Base-by-base conservation (phyloP, 2,888 invertebrate species). In the Cantharis flavilabris region DNA sequence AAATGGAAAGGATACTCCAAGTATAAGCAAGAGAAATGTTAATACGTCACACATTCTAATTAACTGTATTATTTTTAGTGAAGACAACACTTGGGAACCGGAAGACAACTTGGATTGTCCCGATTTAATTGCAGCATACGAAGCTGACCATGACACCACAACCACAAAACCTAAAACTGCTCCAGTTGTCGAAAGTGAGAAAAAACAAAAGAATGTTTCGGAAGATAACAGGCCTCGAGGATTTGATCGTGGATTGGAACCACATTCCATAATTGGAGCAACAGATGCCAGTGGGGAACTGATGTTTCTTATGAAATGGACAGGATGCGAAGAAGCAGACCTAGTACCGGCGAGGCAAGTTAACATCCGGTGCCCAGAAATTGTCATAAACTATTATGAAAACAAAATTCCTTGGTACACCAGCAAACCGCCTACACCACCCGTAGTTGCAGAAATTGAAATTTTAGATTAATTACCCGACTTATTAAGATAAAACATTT, bases 301-400 rank as follows among this genome's bases (percentile, higher is more conserved):
- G 0, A 95, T 94, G 91, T 98, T 97, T 86, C 90, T 98, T 26
- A 95, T 98, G 85, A 96, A 97, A 90, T 98, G 98, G 98, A 89
- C 89, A 83, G 90, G 89, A 70, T 93, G 93, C 81, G 87, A 90
- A 26, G 93, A 93, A 83, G 89, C 92, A n/a, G 93, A 94, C 82
- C 90, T 93, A 67, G 91, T 94, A 0, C 89, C 91, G 0, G 92
- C 93, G 0, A 89, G 90, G n/a, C 91, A 92, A 62, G 87, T 93
- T 0, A 91, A 92, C 9, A 89, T 90, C 70, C 89, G 91, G 0
- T 91, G 90, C 83, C 92, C 93, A 0, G 91, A 92, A 80, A 90
- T 93, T 82, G 90, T 93, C 9, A 92, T 94, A 49, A 88, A 88
- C 63, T 94, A 93, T 86, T 93, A 93, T 82, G 92, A 93, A 79